Evolutionary conservation across 2,113 vertebrate species (phyloP).

Genomic region (Ranitomeya imitator): DNA sequence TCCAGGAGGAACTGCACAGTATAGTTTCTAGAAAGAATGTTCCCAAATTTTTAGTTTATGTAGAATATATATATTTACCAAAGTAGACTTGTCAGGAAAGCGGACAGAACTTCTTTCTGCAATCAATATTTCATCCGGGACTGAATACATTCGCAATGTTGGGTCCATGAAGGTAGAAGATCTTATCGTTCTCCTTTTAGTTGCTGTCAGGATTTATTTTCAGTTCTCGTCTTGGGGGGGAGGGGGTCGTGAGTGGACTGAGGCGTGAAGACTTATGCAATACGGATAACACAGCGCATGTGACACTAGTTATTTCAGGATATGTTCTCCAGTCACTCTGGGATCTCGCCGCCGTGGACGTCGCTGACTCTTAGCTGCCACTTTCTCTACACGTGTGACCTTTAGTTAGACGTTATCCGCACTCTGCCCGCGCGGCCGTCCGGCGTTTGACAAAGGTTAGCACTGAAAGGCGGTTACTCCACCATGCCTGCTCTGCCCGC

Average conservation of each 20-base stretch:
- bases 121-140: background rate
- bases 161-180: background rate
- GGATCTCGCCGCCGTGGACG: background rate
- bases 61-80: background rate
- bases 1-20: background rate
- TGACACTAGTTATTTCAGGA: background rate
- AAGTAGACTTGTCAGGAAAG: background rate
- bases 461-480: constrained; percentile 8
- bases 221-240: background rate
- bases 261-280: constrained; percentile 12
- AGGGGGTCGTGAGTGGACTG: background rate
- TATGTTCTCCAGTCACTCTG: background rate
- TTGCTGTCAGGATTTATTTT: background rate
- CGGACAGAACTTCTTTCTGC: background rate
- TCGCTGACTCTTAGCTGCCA: constrained; percentile 22
- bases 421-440: background rate
- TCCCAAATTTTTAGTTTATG: background rate
- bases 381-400: constrained; percentile 46
- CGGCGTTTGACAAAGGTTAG: constrained; percentile 44
- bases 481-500: background rate
- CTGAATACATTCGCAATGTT: background rate
- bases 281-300: background rate
- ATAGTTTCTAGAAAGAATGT: background rate
- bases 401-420: constrained; percentile 8
- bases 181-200: background rate